A percentile compares a stretch with the other conserved stretches of the same genome.
These are phyloP conservation scores for Odocoileus virginianus DNA, from an alignment of 2,113 vertebrate species.

Conservation along the genomic window DNA sequence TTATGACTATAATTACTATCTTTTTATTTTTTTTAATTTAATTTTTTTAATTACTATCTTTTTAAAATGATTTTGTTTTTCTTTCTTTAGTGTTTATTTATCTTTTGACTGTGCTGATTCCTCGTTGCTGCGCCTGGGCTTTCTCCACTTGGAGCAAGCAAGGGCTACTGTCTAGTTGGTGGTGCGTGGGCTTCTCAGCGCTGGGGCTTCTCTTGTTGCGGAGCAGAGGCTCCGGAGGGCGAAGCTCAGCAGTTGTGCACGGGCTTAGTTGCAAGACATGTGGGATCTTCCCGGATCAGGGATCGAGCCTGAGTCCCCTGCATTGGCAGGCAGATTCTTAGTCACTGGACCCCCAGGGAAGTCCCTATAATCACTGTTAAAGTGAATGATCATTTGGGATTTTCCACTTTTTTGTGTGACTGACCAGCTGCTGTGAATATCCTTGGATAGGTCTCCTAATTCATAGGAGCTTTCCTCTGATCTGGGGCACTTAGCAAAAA, in stretches of 20 bases:
- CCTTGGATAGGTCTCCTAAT: not conserved
- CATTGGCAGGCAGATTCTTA: not conserved
- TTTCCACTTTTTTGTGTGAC: not conserved
- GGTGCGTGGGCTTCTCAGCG: accelerated
- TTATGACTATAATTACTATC: not conserved
- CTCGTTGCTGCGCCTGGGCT: not conserved
- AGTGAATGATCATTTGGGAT: not conserved
- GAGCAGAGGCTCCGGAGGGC: not conserved
- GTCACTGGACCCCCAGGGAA: not conserved
- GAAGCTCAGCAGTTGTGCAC: not conserved
- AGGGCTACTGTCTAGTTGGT: not conserved
- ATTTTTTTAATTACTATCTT: not conserved
- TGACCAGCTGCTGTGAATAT: not conserved
- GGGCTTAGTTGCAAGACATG: not conserved
- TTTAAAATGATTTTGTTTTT: not conserved
- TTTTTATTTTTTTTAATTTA: not conserved
- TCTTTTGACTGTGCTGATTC: not conserved
- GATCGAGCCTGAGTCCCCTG: not conserved
- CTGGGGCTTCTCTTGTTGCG: not conserved
- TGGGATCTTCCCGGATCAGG: not conserved
- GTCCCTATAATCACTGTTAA: not conserved
- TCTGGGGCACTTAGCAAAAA: not conserved
- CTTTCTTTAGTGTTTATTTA: not conserved
- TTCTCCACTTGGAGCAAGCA: not conserved
- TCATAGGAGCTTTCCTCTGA: not conserved